A percentile compares a stretch with the other conserved stretches of the same genome.
phyloP scores from a whole-genome alignment of 53 echinoderm and acorn worm species.

The Patiria pectinifera region DNA sequence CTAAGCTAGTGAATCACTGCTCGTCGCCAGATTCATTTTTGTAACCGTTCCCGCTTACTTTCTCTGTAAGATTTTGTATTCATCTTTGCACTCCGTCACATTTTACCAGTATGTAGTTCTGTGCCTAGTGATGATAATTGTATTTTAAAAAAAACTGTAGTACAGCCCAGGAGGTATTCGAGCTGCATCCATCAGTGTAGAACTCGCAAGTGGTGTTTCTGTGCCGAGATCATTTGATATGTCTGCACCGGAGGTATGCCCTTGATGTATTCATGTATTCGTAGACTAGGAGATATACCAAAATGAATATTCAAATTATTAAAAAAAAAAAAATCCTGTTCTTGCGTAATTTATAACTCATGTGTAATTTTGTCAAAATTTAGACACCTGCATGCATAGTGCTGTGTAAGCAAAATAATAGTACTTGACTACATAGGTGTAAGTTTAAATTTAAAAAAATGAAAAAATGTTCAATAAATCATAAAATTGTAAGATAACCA shows the following conservation, averaged over 20 bases:
- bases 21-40: background rate
- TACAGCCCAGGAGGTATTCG: constrained; percentile 25
- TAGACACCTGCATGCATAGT: constrained; percentile 55
- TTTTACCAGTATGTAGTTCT: constrained; percentile 18
- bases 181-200: constrained; percentile 33
- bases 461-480: background rate
- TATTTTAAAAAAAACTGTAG: background rate
- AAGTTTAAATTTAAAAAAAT: background rate
- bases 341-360: constrained; percentile 45
- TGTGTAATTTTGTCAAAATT: constrained; percentile 17
- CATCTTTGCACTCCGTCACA: constrained; percentile 15
- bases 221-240: constrained; percentile 15
- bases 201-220: constrained; percentile 9
- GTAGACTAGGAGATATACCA: constrained; percentile 43
- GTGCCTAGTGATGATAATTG: background rate
- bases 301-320: constrained; percentile 31
- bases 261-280: constrained; percentile 53
- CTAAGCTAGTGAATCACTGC: background rate
- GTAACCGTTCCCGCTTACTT: background rate
- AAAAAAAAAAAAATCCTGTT: constrained; percentile 25
- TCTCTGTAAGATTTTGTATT: constrained; percentile 19
- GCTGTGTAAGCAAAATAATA: constrained; percentile 27
- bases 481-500: constrained; percentile 13
- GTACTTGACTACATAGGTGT: constrained; percentile 53
- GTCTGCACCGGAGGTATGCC: constrained; percentile 25